Conservation (phyloP, 2,797 vertebrate species). For the Sparus aurata region DNA sequence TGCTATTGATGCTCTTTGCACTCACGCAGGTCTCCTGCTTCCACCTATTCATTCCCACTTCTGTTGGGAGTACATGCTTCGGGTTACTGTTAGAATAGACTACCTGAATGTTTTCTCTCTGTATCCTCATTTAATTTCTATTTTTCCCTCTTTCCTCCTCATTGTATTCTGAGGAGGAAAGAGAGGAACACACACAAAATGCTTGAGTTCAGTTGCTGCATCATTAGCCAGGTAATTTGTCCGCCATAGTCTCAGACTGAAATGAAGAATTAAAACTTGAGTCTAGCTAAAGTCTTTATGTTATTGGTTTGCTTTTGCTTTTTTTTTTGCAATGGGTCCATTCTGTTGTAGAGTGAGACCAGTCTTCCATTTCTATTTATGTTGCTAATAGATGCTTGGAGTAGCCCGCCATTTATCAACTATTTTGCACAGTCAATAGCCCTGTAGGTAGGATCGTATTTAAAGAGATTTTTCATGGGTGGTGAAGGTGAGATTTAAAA, state of each 20-base stretch:
- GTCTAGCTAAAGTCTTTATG: constrained; percentile 28
- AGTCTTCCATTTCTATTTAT: constrained; percentile 74
- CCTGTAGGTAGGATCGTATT: constrained; percentile 48
- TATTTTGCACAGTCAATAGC: constrained; percentile 75
- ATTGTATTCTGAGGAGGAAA: constrained; percentile 38
- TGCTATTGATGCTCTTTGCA: constrained; percentile 47
- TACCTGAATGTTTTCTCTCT: constrained; percentile 57
- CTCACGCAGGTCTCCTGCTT: constrained; percentile 40
- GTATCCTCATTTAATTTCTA: constrained; percentile 19
- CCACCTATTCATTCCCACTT: constrained; percentile 37
- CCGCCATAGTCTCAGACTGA: constrained; percentile 26
- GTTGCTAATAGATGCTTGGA: constrained; percentile 66
- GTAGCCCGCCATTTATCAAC: constrained; percentile 71
- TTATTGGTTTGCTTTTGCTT: constrained; percentile 32
- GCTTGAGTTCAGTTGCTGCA: constrained; percentile 6
- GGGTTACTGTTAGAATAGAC: constrained; percentile 47
- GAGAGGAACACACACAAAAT: constrained; percentile 11
- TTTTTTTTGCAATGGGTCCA: constrained; percentile 40
- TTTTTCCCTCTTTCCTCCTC: constrained; percentile 39
- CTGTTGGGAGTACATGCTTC: constrained; percentile 36
- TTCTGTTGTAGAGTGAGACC: constrained; percentile 47
- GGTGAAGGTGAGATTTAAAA: constrained; percentile 39
- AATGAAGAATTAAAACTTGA: constrained; percentile 62
- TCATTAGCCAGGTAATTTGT: constrained; percentile 16
- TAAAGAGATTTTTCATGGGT: constrained; percentile 42